Percentiles rank a stretch among this genome's conserved stretches.
These are phyloP conservation scores for Poecilia gillii DNA, from an alignment of 2,797 vertebrate species.

Conservation along the genomic window DNA sequence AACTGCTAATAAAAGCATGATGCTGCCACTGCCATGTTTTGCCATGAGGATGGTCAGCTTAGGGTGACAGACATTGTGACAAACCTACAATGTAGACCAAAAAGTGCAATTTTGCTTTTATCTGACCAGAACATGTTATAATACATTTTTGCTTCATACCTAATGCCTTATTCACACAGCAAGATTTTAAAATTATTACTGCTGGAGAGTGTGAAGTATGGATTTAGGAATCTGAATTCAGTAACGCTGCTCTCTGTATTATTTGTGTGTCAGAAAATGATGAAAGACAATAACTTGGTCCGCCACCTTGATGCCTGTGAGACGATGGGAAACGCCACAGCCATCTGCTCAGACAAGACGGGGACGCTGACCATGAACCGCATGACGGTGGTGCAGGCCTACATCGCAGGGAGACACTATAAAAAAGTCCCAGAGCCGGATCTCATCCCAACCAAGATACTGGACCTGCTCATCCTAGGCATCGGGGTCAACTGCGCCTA, in stretches of 20 bases:
- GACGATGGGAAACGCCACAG: conserved; percentile 98
- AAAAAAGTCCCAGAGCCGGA: conserved; percentile 90
- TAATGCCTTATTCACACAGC: neutral
- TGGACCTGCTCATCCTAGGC: conserved; percentile 88
- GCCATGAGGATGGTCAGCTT: too few species aligned
- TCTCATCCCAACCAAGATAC: conserved; percentile 82
- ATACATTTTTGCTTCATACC: neutral
- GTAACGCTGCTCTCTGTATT: neutral
- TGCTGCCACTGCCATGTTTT: too few species aligned
- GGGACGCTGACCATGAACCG: conserved; percentile 97
- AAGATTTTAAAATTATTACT: neutral
- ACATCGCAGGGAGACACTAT: conserved; percentile 85
- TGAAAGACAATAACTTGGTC: conserved; percentile 98
- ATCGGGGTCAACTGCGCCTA: conserved; percentile 97
- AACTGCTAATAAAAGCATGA: too few species aligned
- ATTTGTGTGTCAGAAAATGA: conserved; percentile 91
- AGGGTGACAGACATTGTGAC: too few species aligned
- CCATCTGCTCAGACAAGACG: conserved; percentile 98
- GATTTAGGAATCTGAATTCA: neutral
- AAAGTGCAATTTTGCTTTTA: too few species aligned
- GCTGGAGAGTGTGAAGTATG: neutral
- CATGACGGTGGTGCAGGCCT: conserved; percentile 94
- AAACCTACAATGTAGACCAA: too few species aligned
- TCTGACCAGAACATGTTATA: neutral
- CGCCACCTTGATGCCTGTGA: conserved; percentile 97